A percentile compares a stretch with the other conserved stretches of the same genome.
Conservation (phyloP, 2,888 invertebrate genomes). For the Macaria notata region DNA sequence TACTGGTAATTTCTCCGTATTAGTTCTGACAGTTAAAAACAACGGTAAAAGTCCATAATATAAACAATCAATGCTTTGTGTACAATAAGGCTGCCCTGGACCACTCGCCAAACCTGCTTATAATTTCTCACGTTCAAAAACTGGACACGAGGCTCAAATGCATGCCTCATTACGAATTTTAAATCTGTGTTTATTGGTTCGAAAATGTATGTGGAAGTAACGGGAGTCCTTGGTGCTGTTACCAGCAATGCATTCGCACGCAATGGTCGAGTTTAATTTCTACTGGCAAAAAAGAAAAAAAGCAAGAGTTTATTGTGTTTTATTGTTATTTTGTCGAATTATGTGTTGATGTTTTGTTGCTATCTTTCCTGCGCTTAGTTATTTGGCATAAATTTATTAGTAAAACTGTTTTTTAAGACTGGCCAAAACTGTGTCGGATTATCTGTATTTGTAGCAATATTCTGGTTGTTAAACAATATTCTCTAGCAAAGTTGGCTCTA, state of each 20-base stretch:
- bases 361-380: too few relatives aligned
- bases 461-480: too few relatives aligned
- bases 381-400: too few relatives aligned
- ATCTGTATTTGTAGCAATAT: too few relatives aligned
- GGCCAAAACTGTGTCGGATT: too few relatives aligned
- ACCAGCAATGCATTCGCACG: neutral
- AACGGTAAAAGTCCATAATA: too few relatives aligned
- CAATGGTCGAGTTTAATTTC: too few relatives aligned
- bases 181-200: conserved; percentile 31
- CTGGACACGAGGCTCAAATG: conserved; percentile 5
- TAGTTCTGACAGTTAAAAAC: too few relatives aligned
- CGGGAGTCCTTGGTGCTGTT: conserved; percentile 31
- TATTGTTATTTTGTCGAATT: too few relatives aligned
- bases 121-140: conserved; percentile 18
- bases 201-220: conserved; percentile 35
- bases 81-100: conserved; percentile 9
- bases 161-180: conserved; percentile 13
- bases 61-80: conserved; percentile 4
- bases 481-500: conserved; percentile 20
- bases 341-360: too few relatives aligned
- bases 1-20: too few relatives aligned
- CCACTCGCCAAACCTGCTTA: conserved; percentile 7
- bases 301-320: neutral
- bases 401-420: too few relatives aligned
- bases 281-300: neutral